phyloP scores from a whole-genome alignment of 2,888 invertebrate genomes.

The Dermolepida albohirtum region DNA sequence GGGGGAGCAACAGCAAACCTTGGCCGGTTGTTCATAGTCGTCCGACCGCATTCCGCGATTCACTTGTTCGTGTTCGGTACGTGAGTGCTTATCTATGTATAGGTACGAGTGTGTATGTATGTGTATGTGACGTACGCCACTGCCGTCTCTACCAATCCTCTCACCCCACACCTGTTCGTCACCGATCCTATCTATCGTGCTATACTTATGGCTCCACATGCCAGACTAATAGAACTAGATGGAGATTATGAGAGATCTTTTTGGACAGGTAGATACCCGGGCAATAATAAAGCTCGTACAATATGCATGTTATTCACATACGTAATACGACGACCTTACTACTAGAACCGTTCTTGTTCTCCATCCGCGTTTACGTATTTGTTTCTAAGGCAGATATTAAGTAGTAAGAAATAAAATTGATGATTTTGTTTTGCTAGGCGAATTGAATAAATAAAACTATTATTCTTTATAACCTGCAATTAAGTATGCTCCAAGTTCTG shows the following conservation, averaged over 20 bases:
- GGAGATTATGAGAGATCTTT: conserved; percentile 49
- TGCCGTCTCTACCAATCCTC: background rate
- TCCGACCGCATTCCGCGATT: conserved; percentile 60
- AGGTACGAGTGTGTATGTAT: too few relatives aligned
- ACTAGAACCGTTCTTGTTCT: too few relatives aligned
- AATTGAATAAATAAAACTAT: too few relatives aligned
- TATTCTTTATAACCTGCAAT: too few relatives aligned
- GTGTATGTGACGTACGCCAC: background rate
- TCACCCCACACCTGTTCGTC: conserved; percentile 24
- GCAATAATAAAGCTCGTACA: conserved; percentile 26
- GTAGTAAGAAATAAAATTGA: too few relatives aligned
- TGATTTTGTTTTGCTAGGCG: too few relatives aligned
- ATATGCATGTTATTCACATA: too few relatives aligned
- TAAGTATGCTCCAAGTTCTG: too few relatives aligned
- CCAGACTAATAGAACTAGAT: conserved; percentile 56
- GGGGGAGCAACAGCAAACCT: conserved; percentile 4
- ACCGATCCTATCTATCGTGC: conserved; percentile 53
- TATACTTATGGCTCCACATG: conserved; percentile 55
- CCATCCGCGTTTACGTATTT: too few relatives aligned
- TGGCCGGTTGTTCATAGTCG: conserved; percentile 49
- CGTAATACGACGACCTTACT: too few relatives aligned
- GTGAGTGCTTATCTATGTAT: background rate
- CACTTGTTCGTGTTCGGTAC: conserved; percentile 54
- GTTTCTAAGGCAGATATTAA: too few relatives aligned
- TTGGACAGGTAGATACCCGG: conserved; percentile 37